Evolutionary conservation across 2,113 vertebrate genomes (phyloP).

Genomic region (Clarias gariepinus): DNA sequence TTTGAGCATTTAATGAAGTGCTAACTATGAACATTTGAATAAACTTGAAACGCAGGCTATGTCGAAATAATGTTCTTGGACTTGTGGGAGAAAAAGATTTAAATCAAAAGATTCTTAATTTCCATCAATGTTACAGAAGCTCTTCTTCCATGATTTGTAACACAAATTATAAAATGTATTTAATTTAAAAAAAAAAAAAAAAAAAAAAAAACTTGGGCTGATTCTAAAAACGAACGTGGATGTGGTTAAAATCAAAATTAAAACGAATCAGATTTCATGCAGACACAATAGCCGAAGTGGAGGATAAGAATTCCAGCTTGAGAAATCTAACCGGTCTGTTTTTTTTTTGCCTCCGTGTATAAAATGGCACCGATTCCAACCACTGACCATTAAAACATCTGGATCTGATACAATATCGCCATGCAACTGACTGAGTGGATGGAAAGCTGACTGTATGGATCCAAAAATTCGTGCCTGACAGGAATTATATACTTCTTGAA

Average conservation of each 20-base stretch:
- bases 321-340: not conserved
- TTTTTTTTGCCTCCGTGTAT: not conserved
- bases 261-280: not conserved
- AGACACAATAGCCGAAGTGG: not conserved
- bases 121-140: not conserved
- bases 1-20: not conserved
- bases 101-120: not conserved
- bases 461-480: constrained; percentile 23
- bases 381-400: constrained; percentile 17
- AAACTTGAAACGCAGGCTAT: not conserved
- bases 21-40: not conserved
- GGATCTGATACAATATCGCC: not conserved
- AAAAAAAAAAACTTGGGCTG: not conserved
- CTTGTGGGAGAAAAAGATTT: not conserved
- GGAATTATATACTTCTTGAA: not conserved
- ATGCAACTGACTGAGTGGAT: not conserved
- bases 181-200: not conserved
- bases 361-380: not conserved
- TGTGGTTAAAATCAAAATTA: not conserved
- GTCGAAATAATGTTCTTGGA: not conserved
- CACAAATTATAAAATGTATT: not conserved
- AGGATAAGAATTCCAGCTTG: not conserved
- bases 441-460: not conserved
- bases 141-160: not conserved
- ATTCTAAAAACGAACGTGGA: not conserved